These are phyloP conservation scores for Enhydra lutris DNA, from an alignment of 2,113 vertebrate species.

Conservation along the genomic window DNA sequence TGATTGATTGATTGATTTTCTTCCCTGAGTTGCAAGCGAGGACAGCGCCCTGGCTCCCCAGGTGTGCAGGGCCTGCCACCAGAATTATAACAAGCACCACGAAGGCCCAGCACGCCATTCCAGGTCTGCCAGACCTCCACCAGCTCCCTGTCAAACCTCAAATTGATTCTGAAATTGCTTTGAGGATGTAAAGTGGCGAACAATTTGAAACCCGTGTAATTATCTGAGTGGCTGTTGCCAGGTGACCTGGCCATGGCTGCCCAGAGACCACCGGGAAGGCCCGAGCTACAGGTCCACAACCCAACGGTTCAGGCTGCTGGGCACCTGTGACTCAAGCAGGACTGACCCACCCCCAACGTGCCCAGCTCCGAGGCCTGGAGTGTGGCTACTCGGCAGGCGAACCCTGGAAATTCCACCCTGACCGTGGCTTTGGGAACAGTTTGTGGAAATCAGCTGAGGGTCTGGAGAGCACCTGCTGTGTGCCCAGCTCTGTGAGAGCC, in stretches of 20 bases:
- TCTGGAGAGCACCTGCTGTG: background rate
- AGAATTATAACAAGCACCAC: slow-evolving; percentile 71
- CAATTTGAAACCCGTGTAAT: slow-evolving; percentile 78
- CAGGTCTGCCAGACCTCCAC: background rate
- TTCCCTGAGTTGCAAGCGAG: slow-evolving; percentile 66
- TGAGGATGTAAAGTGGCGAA: slow-evolving; percentile 81
- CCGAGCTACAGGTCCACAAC: background rate
- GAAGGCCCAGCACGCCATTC: slow-evolving; percentile 51
- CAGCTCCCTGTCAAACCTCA: slow-evolving; percentile 81
- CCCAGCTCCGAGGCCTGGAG: background rate
- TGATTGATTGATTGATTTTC: slow-evolving; percentile 65
- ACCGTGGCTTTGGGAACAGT: background rate
- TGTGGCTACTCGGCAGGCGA: rapidly evolving
- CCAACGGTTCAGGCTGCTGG: background rate
- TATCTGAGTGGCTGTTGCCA: slow-evolving; percentile 74
- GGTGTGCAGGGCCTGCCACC: slow-evolving; percentile 57
- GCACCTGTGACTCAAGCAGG: background rate
- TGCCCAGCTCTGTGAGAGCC: background rate
- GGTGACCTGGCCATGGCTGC: slow-evolving; percentile 53
- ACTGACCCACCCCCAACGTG: rapidly evolving
- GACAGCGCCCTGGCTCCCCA: slow-evolving; percentile 25
- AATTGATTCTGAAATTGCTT: slow-evolving; percentile 86
- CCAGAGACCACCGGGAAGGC: slow-evolving; percentile 57
- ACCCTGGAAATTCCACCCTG: background rate
- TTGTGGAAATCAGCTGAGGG: background rate